Evolutionary conservation across 2,113 vertebrate genomes (phyloP), one percentile per base, ranked within the genome.

Genomic region (Hymenochirus boettgeri): DNA sequence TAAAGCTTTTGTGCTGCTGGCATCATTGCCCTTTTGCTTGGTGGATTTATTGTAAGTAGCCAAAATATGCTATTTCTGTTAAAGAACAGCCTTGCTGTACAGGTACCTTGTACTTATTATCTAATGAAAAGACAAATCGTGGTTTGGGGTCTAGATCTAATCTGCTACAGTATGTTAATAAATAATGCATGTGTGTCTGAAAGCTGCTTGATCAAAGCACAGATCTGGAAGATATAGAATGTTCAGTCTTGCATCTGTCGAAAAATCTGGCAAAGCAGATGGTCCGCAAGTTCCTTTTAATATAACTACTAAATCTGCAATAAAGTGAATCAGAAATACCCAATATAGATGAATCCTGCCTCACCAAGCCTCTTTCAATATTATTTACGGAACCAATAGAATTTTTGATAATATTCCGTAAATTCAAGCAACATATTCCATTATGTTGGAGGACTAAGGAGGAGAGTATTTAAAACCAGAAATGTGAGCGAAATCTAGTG

Each of bases 221-320:
- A 18, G 31, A 29, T 48, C 29, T 3, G 53, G n/a, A 15, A 24
- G 19, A 48, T 56, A 42, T 47, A 55, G n/a, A 46, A 35, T 48
- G n/a, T 25, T n/a, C 17, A 25, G 25, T 7, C 13, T 18, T 57
- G 12, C 63, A 65, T 65, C 54, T 65, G 63, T 31, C 54, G 1
- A 25, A n/a, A 57, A 48, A 65, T 50, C 63, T 65, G 62, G 24
- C 27, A 15, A 56, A 27, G 24, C 52, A 64, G 23, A 52, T 64
- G 63, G 53, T 23, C 19, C 3, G n/a, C 21, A 17, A 4, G 12
- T 42, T 13, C 35, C 18, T 33, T 57, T 57, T 23, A 21, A 12
- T 42, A 42, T 42, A 42, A 5, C 5, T 15, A 2, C 13, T 15
- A 3, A 11, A 39, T 39, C 9, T 39, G 39, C 17, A n/a, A n/a